Conservation (phyloP, 2,797 vertebrate species). For the Parotocinclus haroldoi region DNA sequence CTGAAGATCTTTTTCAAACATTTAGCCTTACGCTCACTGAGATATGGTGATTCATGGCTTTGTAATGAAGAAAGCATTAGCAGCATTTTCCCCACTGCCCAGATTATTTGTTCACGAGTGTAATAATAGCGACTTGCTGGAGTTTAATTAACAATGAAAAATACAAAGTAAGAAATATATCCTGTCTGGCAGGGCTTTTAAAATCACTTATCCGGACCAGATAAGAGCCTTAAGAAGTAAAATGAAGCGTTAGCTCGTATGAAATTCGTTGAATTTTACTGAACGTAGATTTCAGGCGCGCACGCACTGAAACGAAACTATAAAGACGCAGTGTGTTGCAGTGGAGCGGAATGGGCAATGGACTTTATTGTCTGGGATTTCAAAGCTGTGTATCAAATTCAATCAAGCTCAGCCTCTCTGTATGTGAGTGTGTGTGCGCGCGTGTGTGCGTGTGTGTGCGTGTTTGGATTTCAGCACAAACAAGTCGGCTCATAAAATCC, state of each 20-base stretch:
- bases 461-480: conserved; percentile 36
- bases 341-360: background rate
- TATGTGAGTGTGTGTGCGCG: conserved; percentile 12
- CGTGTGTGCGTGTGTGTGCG: conserved; percentile 4
- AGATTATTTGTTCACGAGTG: too few relatives aligned
- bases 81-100: too few relatives aligned
- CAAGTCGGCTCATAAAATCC: conserved; percentile 57
- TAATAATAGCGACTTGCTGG: too few relatives aligned
- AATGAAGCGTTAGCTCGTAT: conserved; percentile 1
- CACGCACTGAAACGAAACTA: background rate
- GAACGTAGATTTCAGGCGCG: background rate
- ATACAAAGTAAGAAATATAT: background rate
- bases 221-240: background rate
- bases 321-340: background rate
- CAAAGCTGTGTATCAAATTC: conserved; percentile 25
- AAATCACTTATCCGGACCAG: background rate
- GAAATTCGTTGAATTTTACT: background rate
- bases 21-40: too few relatives aligned
- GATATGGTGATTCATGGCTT: too few relatives aligned
- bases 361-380: conserved; percentile 6
- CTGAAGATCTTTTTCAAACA: too few relatives aligned
- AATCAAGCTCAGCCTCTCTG: conserved; percentile 12
- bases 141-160: background rate
- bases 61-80: too few relatives aligned
- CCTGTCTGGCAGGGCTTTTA: background rate